A percentile compares a stretch with the other conserved stretches of the same genome.
Evolutionary conservation across 1,140 invertebrate species (phyloP).

Genomic region (Pseudomyrmex gracilis): DNA sequence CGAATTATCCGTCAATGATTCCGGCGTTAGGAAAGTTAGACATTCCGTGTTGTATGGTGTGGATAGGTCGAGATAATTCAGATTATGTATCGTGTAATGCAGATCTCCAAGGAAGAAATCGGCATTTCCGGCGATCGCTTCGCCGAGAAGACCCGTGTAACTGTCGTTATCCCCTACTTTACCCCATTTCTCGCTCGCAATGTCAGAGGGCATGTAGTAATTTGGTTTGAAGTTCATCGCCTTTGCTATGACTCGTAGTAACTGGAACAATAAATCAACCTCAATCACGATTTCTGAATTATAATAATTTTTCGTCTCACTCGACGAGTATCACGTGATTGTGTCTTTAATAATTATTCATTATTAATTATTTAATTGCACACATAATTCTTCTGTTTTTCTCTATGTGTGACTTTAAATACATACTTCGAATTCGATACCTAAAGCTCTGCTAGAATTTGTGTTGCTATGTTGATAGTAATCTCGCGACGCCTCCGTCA

Average conservation of each 20-base stretch:
- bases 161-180: conserved; percentile 86
- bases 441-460: conserved; percentile 78
- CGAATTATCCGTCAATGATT: conserved; percentile 91
- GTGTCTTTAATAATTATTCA: not conserved
- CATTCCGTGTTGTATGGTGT: conserved; percentile 92
- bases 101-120: conserved; percentile 92
- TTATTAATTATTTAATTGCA: not conserved
- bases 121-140: conserved; percentile 89
- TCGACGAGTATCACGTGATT: not conserved
- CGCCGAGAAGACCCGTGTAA: conserved; percentile 90
- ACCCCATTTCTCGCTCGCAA: conserved; percentile 89
- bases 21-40: conserved; percentile 93
- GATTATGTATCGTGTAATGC: conserved; percentile 89
- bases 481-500: conserved; percentile 82
- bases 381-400: not conserved
- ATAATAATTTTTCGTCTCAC: not conserved
- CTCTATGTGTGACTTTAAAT: not conserved
- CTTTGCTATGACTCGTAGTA: conserved; percentile 88
- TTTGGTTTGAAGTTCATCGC: conserved; percentile 89
- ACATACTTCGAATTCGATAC: conserved; percentile 88
- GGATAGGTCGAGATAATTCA: conserved; percentile 90
- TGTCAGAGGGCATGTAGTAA: conserved; percentile 88
- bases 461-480: conserved; percentile 79
- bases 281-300: conserved; percentile 12
- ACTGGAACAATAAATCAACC: conserved; percentile 82